Conservation (phyloP, 2,113 vertebrate genomes). For the Pachycephala philippinensis region DNA sequence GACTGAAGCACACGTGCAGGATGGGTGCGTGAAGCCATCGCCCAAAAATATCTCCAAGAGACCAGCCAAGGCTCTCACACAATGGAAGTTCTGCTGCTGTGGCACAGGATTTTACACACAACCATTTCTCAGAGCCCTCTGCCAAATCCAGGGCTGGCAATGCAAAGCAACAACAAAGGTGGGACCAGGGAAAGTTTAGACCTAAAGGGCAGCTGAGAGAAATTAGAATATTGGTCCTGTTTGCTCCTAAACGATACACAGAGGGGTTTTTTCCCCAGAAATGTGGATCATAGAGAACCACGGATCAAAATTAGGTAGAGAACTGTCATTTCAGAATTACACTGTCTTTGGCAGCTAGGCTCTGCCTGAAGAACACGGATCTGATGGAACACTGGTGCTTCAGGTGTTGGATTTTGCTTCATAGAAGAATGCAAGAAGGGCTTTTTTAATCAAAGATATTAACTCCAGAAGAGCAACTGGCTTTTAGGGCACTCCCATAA, state of each 20-base stretch:
- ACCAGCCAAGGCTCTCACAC: neutral
- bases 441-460: neutral
- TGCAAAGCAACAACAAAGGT: neutral
- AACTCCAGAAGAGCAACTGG: neutral
- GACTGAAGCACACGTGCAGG: fast-evolving
- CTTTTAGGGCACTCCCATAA: fast-evolving
- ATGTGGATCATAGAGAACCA: neutral
- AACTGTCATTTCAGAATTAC: neutral
- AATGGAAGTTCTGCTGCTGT: neutral
- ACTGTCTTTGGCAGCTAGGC: neutral
- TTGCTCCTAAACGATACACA: fast-evolving
- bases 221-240: neutral
- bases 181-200: fast-evolving
- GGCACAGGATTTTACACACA: neutral
- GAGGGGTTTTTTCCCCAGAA: fast-evolving
- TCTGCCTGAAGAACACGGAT: neutral
- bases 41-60: neutral
- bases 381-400: neutral
- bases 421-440: fast-evolving
- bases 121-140: neutral
- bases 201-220: neutral
- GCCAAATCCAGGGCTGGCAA: neutral
- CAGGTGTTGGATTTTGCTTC: neutral
- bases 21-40: neutral
- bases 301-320: neutral